Conservation (phyloP, 2,113 vertebrate genomes). For the Micronycteris hirsuta region DNA sequence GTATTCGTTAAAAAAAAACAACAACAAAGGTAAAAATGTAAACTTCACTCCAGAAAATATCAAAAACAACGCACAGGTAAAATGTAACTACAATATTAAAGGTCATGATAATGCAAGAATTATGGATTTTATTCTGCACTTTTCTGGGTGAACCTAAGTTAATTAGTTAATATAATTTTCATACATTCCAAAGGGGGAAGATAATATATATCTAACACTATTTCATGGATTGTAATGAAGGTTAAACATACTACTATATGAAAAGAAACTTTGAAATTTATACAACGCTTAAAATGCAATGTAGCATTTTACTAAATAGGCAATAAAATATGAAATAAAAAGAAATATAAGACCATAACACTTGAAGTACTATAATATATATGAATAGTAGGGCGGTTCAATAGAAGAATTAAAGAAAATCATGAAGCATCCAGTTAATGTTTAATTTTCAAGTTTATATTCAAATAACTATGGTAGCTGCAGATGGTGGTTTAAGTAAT, state of each 20-base stretch:
- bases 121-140: not conserved
- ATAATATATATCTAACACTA: not conserved
- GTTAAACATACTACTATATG: not conserved
- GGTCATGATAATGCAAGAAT: not conserved
- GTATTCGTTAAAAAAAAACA: not conserved
- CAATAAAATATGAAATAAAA: not conserved
- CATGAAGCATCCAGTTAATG: not conserved
- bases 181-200: not conserved
- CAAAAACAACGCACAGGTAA: not conserved
- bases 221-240: not conserved
- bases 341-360: not conserved
- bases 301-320: not conserved
- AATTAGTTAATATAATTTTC: not conserved
- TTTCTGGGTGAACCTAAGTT: not conserved
- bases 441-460: not conserved
- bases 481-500: not conserved
- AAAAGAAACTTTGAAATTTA: not conserved
- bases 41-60: not conserved
- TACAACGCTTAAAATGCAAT: not conserved
- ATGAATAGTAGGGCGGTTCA: not conserved
- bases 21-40: not conserved
- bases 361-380: not conserved
- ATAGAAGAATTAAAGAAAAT: not conserved
- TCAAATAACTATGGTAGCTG: accelerated
- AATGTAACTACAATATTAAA: not conserved